phyloP scores from a whole-genome alignment of 2,888 invertebrate species.

The Gastrophysa polygoni region DNA sequence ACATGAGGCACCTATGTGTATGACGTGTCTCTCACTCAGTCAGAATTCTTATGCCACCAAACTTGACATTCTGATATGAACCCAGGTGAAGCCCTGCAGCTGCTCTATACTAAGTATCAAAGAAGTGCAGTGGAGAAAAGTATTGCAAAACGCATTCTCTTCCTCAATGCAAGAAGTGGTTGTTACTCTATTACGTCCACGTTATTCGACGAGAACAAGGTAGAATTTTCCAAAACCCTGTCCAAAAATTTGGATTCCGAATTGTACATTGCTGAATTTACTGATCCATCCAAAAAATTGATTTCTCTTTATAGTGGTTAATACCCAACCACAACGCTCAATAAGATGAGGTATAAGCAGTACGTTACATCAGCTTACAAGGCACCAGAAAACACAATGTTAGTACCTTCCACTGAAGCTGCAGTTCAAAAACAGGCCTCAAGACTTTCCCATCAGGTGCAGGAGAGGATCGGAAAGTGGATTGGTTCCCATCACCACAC shows the following conservation, averaged over 20 bases:
- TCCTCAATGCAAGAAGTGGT: background rate
- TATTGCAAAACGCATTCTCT: background rate
- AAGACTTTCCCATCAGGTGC: background rate
- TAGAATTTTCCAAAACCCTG: background rate
- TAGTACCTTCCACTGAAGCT: background rate
- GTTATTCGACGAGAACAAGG: background rate
- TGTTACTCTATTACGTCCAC: background rate
- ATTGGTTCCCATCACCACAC: background rate
- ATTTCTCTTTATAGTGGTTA: background rate
- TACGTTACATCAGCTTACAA: background rate
- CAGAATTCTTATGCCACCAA: too few relatives aligned
- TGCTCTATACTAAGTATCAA: too few relatives aligned
- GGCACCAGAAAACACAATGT: background rate
- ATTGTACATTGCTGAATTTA: background rate
- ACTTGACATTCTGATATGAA: too few relatives aligned
- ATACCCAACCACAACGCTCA: background rate
- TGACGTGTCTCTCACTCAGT: too few relatives aligned
- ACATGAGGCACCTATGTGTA: too few relatives aligned
- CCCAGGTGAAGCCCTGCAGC: too few relatives aligned
- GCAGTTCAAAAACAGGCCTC: too few relatives aligned
- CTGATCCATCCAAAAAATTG: background rate
- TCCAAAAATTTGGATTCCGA: background rate
- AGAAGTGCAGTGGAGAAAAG: too few relatives aligned
- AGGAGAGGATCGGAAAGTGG: background rate
- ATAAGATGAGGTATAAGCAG: background rate